Evolutionary conservation across 92 coral and sea anemone genomes (phyloP).

Genomic region (Pocillopora meandrina): DNA sequence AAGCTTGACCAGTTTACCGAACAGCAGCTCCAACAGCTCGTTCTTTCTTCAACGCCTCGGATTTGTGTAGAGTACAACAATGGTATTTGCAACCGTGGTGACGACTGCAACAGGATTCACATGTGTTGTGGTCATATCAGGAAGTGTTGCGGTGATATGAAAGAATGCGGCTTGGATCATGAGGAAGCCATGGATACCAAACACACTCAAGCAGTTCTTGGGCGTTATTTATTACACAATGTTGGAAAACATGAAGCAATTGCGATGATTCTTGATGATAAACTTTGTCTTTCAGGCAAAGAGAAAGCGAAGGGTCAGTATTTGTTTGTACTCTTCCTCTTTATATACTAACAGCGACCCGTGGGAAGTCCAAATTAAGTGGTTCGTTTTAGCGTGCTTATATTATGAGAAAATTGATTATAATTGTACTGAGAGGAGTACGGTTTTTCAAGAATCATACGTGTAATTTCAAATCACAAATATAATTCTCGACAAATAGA

Average conservation of each 20-base stretch:
- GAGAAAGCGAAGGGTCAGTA: constrained; percentile 25
- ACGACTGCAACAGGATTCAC: constrained; percentile 60
- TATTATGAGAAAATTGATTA: too few relatives aligned
- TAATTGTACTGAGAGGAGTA: too few relatives aligned
- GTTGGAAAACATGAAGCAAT: not conserved
- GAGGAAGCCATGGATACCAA: constrained; percentile 47
- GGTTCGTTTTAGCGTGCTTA: too few relatives aligned
- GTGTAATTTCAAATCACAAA: too few relatives aligned
- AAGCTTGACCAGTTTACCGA: constrained; percentile 51
- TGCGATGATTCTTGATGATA: constrained; percentile 55
- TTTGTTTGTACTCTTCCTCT: not conserved
- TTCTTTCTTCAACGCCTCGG: constrained; percentile 51
- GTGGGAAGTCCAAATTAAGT: too few relatives aligned
- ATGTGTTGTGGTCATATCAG: constrained; percentile 63
- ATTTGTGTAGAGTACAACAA: constrained; percentile 67
- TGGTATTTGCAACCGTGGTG: constrained; percentile 34
- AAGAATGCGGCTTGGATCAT: constrained; percentile 61
- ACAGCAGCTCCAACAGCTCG: constrained; percentile 48
- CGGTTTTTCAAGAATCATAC: too few relatives aligned
- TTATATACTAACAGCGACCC: too few relatives aligned
- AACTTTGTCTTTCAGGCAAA: not conserved
- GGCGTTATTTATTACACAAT: constrained; percentile 1
- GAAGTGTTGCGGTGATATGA: constrained; percentile 40
- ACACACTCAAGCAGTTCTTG: constrained; percentile 49
- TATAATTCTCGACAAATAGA: too few relatives aligned